These are phyloP conservation scores for Bryconaethiops microstoma DNA, from an alignment of 2,797 vertebrate genomes.

Conservation along the genomic window DNA sequence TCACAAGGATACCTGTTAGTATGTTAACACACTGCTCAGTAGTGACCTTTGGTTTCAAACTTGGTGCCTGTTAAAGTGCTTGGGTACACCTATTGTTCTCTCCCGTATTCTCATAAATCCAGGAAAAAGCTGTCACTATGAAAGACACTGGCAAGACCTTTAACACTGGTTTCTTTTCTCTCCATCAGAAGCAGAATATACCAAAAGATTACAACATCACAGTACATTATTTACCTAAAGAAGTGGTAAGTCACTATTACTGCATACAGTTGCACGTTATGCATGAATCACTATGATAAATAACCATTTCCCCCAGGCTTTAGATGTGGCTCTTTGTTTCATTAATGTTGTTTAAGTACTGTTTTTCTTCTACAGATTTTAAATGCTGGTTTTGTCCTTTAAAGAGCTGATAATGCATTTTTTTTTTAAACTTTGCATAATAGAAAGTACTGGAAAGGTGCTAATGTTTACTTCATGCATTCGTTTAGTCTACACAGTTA, in stretches of 20 bases:
- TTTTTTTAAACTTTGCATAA: too few relatives aligned
- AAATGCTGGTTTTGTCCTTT: too few relatives aligned
- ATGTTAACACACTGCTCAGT: background rate
- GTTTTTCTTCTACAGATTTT: too few relatives aligned
- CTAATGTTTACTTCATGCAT: too few relatives aligned
- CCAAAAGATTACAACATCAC: constrained; percentile 84
- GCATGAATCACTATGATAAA: too few relatives aligned
- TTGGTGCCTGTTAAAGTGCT: background rate
- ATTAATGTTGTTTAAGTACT: too few relatives aligned
- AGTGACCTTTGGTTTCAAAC: background rate
- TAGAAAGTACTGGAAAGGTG: too few relatives aligned
- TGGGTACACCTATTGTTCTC: background rate
- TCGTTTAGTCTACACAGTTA: background rate
- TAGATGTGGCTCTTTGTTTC: too few relatives aligned
- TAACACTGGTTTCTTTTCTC: constrained; percentile 35
- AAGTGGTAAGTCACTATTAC: constrained; percentile 73
- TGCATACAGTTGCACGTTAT: background rate
- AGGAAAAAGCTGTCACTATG: background rate
- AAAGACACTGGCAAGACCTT: background rate
- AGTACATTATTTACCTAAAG: constrained; percentile 75
- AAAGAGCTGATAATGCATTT: too few relatives aligned
- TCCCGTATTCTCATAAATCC: background rate
- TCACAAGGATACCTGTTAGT: background rate
- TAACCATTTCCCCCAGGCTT: too few relatives aligned
- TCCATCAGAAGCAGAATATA: constrained; percentile 81